Evolutionary conservation across 2,797 vertebrate genomes (phyloP).

Genomic region (Balearica regulorum): DNA sequence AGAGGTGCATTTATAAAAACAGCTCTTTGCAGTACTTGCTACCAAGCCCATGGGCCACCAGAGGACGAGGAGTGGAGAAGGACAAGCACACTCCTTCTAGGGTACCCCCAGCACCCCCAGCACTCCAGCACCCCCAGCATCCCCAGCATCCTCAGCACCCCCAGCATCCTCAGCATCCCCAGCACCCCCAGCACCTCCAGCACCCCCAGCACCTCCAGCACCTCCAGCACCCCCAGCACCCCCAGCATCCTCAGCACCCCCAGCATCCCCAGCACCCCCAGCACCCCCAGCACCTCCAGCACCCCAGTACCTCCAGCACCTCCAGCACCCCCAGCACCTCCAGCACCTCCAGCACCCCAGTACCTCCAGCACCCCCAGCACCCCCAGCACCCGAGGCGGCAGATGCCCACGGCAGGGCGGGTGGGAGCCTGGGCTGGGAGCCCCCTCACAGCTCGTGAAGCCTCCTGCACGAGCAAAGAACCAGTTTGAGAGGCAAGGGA

Average conservation of each 20-base stretch:
- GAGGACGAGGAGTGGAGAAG: neutral
- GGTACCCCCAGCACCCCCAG: too few relatives aligned
- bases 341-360: neutral
- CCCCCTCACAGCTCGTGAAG: neutral
- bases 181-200: neutral
- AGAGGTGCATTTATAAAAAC: neutral
- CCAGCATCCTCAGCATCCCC: neutral
- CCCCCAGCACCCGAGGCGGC: neutral
- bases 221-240: neutral
- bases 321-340: neutral
- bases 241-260: too few relatives aligned
- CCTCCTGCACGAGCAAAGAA: neutral
- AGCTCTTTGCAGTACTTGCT: neutral
- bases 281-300: neutral
- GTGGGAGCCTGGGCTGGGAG: neutral
- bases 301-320: neutral
- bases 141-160: neutral
- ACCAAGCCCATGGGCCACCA: neutral
- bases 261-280: neutral
- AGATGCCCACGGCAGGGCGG: accelerated
- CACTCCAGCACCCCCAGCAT: neutral
- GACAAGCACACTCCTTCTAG: neutral
- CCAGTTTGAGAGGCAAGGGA: neutral
- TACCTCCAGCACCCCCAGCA: too few relatives aligned
- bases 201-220: neutral